Evolutionary conservation across 2,797 vertebrate species (phyloP).

Genomic region (Rallus crepitans): DNA sequence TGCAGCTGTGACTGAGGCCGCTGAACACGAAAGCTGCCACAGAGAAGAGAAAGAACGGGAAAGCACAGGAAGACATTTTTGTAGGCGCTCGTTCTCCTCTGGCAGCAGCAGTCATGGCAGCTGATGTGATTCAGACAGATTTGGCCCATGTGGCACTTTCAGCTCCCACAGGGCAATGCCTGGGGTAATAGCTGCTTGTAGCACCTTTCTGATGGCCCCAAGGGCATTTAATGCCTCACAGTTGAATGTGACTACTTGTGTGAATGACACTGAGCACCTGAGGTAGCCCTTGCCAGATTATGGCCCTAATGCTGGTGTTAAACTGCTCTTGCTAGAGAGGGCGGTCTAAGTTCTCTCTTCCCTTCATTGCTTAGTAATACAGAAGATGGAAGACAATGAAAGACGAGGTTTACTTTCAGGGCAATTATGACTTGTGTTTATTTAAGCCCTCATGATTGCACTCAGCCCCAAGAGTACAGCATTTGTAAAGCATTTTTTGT

Average conservation of each 20-base stretch:
- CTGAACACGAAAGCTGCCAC: neutral
- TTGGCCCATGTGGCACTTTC: neutral
- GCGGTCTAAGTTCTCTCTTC: neutral
- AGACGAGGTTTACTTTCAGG: neutral
- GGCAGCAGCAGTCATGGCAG: neutral
- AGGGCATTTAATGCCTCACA: neutral
- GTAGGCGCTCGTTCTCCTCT: neutral
- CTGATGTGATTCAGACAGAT: neutral
- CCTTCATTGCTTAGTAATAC: neutral
- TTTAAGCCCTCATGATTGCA: neutral
- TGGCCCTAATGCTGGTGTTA: neutral
- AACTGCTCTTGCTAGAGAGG: neutral
- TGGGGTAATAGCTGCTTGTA: neutral
- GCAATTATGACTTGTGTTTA: neutral
- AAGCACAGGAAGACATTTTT: neutral
- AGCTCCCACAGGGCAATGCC: neutral
- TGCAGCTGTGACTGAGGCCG: neutral
- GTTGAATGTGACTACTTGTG: neutral
- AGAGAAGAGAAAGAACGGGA: neutral
- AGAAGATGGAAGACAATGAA: neutral
- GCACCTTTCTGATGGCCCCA: neutral
- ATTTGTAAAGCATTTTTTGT: neutral
- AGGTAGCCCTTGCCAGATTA: neutral
- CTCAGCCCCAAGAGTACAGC: neutral
- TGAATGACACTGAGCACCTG: neutral